A percentile compares a stretch with the other conserved stretches of the same genome.
phyloP scores from a whole-genome alignment of 1,140 invertebrate genomes.

The Heliconius congener region DNA sequence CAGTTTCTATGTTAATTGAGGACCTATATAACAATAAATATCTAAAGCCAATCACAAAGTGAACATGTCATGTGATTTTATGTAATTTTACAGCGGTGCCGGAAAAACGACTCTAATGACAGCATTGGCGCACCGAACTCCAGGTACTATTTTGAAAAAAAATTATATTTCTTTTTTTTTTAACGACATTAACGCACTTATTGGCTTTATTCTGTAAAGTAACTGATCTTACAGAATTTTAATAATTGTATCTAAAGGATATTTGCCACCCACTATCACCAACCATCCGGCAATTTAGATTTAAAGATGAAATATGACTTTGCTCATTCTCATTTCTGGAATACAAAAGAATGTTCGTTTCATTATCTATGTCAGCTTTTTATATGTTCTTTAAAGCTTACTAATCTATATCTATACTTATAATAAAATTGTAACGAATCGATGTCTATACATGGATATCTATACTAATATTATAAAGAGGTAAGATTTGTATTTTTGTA shows the following conservation, averaged over 20 bases:
- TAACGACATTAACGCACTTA: not conserved
- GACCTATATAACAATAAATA: too few species aligned
- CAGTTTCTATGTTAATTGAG: too few species aligned
- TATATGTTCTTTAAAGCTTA: too few species aligned
- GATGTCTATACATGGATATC: too few species aligned
- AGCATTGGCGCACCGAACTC: slow-evolving; percentile 89
- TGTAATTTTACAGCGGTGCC: slow-evolving; percentile 86
- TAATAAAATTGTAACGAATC: too few species aligned
- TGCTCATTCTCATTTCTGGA: too few species aligned
- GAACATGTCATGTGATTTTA: not conserved
- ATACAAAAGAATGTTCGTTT: too few species aligned
- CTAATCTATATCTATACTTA: too few species aligned
- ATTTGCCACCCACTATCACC: not conserved
- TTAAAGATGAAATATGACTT: not conserved
- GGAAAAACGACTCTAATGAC: slow-evolving; percentile 98
- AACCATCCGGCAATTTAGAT: not conserved
- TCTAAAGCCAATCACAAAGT: not conserved
- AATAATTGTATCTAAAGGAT: not conserved
- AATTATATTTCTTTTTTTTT: not conserved
- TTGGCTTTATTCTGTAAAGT: not conserved
- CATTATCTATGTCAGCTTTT: too few species aligned
- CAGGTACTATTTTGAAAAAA: slow-evolving; percentile 72
- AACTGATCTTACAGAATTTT: not conserved
- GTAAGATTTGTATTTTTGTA: too few species aligned
- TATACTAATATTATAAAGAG: too few species aligned